Evolutionary conservation across 2,797 vertebrate species (phyloP), one percentile per base, ranked within the genome.

Genomic region (Hirundo rustica): DNA sequence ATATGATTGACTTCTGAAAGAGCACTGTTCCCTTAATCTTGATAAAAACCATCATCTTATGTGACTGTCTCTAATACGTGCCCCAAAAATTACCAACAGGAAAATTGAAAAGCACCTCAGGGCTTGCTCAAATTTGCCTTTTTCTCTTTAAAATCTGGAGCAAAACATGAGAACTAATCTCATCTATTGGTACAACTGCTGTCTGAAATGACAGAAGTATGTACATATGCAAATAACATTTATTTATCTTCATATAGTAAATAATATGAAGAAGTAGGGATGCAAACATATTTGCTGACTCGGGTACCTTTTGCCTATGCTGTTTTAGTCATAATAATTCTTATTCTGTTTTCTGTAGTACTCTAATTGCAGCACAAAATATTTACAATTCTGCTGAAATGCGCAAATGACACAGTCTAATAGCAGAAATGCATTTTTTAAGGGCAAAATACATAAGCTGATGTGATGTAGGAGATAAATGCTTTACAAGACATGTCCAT

Each of bases 321-420:
- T 79, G 53, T 89, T 45, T 30, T 45, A 76, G 48, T 51, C 34
- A 44, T 23, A 77, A 47, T 34, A 54, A 79, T 93, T 64, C 26
- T 86, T 40, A 78, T 62, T 77, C 44, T 74, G 13, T 20, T 75
- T 76, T 72, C 65, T 48, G 22, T 15, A 73, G 62, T 44, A 70
- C 57, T 20, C 57, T 80, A 96, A 67, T 26, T 74, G 48, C 8
- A 74, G 18, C 30, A 62, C 29, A 72, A 67, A 91, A 71, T 58
- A 7, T 84, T 92, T 58, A 92, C 34, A 51, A 18, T 74, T 89
- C 55, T 72, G 75, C 78, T 74, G 75, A 84, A 95, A 91, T 53
- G 60, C 12, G 13, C 67, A 61, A 85, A 82, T 48, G 9, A 62
- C 50, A 23, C 4, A 87, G 32, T 75, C 44, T 44, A 72, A 38